Base-by-base conservation (phyloP, 2,888 invertebrate species). In the Panopea generosa region DNA sequence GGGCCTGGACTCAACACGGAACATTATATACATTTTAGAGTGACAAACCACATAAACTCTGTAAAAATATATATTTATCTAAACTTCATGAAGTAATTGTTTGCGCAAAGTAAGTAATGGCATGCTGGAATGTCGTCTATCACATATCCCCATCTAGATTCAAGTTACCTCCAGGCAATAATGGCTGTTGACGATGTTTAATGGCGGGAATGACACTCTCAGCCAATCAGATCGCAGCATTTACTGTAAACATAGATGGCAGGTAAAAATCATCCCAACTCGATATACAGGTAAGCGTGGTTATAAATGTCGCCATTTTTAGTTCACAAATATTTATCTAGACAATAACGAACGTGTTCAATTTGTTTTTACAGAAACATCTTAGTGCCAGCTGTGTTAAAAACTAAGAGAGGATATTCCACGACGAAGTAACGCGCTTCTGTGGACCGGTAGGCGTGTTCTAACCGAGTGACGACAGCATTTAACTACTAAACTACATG, bases 121-220 rank as follows among this genome's bases (percentile, higher is more conserved):
- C 33, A 33, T 33, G 33, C 26, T 29, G 68, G 75, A 62, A 66
- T 72, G 79, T 57, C 40, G 69, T 76, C 75, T 75, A 79, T 79
- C 79, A 68, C 40, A 53, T 60, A 49, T 75, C 72, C 59, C 75
- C 75, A 76, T 76, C 75, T 66, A 62, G 72, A 70, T 67, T 75
- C 68, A 72, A 72, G 65, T 75, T 79, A 72, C 72, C 79, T 70
- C 22, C 47, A 53, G 70, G 75, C 72, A 60, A 72, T 61, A 75
- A 77, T 77, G 79, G 68, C 72, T 53, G 74, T 59, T 69, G 72
- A 72, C 75, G 65, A 60, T 49, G 66, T 65, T 50, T 76, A 75
- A 79, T 75, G 72, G 79, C 75, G 75, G 79, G 79, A 72, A 79
- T 61, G 75, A 72, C 72, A 69, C 38, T 47, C n/a, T 65, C 49